phyloP scores from a whole-genome alignment of 2,797 vertebrate genomes.

The Lophura swinhoii region DNA sequence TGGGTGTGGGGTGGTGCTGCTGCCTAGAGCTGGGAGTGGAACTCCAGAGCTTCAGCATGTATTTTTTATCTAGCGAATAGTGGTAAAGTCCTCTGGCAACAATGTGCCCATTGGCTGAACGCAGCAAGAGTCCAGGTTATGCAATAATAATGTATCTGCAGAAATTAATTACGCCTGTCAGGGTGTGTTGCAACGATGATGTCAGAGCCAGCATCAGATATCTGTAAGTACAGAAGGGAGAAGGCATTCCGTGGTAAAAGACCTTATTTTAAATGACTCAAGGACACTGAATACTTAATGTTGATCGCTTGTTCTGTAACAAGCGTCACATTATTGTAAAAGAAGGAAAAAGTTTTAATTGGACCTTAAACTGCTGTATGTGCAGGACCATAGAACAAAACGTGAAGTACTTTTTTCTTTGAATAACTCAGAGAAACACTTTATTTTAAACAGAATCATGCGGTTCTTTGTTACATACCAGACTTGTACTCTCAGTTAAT shows the following conservation, averaged over 20 bases:
- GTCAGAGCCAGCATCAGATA: neutral
- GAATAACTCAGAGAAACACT: neutral
- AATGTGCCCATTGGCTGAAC: neutral
- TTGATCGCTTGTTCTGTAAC: neutral
- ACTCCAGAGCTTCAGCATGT: neutral
- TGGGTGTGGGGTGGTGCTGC: neutral
- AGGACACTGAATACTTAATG: rapidly evolving
- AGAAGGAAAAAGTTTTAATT: neutral
- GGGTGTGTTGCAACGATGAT: neutral
- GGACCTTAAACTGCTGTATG: neutral
- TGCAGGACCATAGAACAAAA: neutral
- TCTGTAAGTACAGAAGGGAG: neutral
- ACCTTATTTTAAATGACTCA: neutral
- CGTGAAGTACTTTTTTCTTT: neutral
- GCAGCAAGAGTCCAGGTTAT: neutral
- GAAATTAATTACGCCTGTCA: neutral
- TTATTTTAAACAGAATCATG: neutral
- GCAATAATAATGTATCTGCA: neutral
- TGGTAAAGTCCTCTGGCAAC: neutral
- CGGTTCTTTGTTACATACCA: neutral
- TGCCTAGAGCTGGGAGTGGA: neutral
- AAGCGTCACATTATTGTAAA: neutral
- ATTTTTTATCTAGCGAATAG: neutral
- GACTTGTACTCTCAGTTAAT: neutral
- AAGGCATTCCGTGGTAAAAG: neutral